Conservation (phyloP, 2,888 invertebrate species). For the Reticulitermes lucifugus region DNA sequence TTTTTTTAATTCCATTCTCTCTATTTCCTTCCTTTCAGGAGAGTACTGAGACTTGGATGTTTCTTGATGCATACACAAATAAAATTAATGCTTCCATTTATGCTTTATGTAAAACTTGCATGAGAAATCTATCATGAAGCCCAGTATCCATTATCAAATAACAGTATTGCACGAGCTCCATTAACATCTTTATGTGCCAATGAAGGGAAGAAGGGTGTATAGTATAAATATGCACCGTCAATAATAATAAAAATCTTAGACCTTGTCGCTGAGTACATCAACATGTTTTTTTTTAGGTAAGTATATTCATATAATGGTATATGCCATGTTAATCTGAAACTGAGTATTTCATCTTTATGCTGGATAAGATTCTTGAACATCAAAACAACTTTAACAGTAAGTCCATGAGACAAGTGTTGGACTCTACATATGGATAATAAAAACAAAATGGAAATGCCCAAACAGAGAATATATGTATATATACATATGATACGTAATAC, state of each 20-base stretch:
- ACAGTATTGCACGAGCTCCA: background rate
- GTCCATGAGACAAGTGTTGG: constrained; percentile 5
- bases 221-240: background rate
- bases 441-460: background rate
- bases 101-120: background rate
- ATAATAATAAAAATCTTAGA: constrained; percentile 8
- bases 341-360: background rate
- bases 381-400: constrained; percentile 13
- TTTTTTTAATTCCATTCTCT: constrained; percentile 16
- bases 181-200: background rate
- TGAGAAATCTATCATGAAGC: constrained; percentile 1
- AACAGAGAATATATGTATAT: background rate
- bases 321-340: background rate
- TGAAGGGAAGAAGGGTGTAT: constrained; percentile 9
- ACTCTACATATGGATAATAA: background rate
- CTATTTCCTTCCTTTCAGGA: constrained; percentile 19
- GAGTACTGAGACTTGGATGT: background rate
- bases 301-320: background rate
- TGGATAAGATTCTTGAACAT: constrained; percentile 12
- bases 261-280: background rate
- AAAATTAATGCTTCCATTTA: constrained; percentile 48
- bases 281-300: background rate
- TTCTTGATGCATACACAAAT: constrained; percentile 24
- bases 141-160: background rate
- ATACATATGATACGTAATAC: background rate